phyloP scores from a whole-genome alignment of 2,888 invertebrate species.

The Lepidonotus clava region DNA sequence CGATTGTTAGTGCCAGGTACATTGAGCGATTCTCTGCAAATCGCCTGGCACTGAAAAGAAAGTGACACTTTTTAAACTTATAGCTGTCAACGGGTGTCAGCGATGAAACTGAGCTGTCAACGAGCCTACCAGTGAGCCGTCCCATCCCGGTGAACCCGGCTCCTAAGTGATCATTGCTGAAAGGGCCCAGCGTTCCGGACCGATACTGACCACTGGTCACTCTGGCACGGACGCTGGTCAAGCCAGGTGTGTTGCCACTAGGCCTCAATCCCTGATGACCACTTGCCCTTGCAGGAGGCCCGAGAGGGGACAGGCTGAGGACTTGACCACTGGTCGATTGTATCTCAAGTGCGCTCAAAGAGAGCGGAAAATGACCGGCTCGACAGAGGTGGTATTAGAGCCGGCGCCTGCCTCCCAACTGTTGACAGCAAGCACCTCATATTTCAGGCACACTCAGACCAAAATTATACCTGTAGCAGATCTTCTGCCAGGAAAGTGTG shows the following conservation, averaged over 20 bases:
- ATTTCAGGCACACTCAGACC: not conserved
- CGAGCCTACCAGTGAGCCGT: constrained; percentile 31
- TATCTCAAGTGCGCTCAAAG: not conserved
- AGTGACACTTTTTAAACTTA: not conserved
- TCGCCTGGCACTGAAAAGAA: too few relatives aligned
- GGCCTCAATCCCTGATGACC: constrained; percentile 19
- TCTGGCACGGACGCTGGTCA: not conserved
- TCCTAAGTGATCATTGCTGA: constrained; percentile 31
- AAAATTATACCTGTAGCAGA: not conserved
- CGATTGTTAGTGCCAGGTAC: too few relatives aligned
- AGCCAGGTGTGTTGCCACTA: not conserved
- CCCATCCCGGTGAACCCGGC: not conserved
- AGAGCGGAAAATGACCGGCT: not conserved
- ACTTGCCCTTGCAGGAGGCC: not conserved
- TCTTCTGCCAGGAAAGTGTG: not conserved
- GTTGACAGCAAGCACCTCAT: not conserved
- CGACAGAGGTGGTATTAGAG: not conserved
- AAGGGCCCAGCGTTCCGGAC: constrained; percentile 24
- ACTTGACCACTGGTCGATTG: not conserved
- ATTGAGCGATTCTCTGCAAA: too few relatives aligned
- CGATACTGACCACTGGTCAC: constrained; percentile 31
- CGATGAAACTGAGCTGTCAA: constrained; percentile 31
- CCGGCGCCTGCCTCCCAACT: not conserved
- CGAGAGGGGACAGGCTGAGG: not conserved
- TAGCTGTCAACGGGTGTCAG: constrained; percentile 35